A percentile compares a stretch with the other conserved stretches of the same genome.
Evolutionary conservation across 1,140 invertebrate genomes (phyloP).

Genomic region (Pemphigus obesinymphae): DNA sequence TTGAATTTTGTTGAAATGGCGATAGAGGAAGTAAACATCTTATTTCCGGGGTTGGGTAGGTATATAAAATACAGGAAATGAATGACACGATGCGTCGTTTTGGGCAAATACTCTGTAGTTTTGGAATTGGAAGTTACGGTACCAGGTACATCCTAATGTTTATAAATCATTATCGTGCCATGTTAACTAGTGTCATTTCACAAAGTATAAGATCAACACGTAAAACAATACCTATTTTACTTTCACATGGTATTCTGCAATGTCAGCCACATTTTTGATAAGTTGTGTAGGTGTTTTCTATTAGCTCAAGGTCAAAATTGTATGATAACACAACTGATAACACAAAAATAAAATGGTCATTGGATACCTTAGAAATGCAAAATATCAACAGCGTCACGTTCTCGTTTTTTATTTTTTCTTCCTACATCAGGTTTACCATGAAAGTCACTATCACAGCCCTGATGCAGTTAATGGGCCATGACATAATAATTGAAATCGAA

Average conservation of each 20-base stretch:
- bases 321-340: background rate
- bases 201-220: background rate
- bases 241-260: background rate
- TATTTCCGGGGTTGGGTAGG: constrained; percentile 11
- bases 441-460: background rate
- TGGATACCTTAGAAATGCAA: background rate
- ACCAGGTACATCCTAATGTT: background rate
- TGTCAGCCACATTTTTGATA: background rate
- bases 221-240: background rate
- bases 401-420: background rate
- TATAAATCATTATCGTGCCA: background rate
- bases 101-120: background rate
- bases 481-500: background rate
- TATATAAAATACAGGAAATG: constrained; percentile 1
- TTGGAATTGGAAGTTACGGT: too few species aligned
- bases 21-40: background rate
- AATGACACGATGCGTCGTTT: background rate
- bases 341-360: background rate
- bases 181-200: background rate
- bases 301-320: background rate
- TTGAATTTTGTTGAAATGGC: background rate
- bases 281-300: background rate
- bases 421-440: background rate
- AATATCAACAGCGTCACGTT: background rate
- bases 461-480: background rate